Percentiles rank a stretch among this genome's conserved stretches.
These are phyloP conservation scores for Reticulitermes speratus DNA, from an alignment of 1,140 invertebrate species.

Conservation along the genomic window DNA sequence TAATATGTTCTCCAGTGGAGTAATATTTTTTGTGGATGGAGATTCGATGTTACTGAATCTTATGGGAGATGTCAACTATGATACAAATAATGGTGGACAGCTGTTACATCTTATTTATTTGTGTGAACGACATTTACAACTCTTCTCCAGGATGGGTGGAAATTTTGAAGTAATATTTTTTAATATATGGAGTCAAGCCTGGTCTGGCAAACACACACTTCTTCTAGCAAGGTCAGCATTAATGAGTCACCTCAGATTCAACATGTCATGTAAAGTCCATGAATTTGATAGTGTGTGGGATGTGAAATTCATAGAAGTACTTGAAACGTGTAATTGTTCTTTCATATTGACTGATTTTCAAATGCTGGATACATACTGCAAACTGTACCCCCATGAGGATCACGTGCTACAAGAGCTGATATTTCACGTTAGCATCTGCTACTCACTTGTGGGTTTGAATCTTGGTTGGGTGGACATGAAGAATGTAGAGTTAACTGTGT, in stretches of 20 bases:
- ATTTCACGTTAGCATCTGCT: conserved; percentile 23
- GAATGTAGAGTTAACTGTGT: conserved; percentile 6
- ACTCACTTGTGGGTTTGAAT: not conserved
- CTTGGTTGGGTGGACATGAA: not conserved
- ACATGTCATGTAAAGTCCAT: conserved; percentile 22
- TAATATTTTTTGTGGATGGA: conserved; percentile 32
- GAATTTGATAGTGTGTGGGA: conserved; percentile 25
- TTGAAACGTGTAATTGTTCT: conserved; percentile 21
- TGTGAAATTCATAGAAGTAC: not conserved
- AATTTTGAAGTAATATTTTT: conserved; percentile 24
- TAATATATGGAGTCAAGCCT: conserved; percentile 8
- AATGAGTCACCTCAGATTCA: conserved; percentile 28
- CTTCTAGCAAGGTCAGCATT: conserved; percentile 21
- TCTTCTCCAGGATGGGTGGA: conserved; percentile 27
- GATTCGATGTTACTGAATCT: conserved; percentile 23
- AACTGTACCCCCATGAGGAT: not conserved
- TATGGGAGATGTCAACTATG: conserved; percentile 27
- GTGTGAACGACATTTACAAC: conserved; percentile 30
- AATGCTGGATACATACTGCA: not conserved
- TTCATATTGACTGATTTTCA: conserved; percentile 30
- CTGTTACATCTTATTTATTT: conserved; percentile 33
- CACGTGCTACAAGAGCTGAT: not conserved
- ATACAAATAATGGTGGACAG: conserved; percentile 29
- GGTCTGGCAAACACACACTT: conserved; percentile 21
- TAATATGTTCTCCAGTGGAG: conserved; percentile 25